A percentile compares a stretch with the other conserved stretches of the same genome.
Conservation (phyloP, 2,113 vertebrate species). For the Callipepla squamata region DNA sequence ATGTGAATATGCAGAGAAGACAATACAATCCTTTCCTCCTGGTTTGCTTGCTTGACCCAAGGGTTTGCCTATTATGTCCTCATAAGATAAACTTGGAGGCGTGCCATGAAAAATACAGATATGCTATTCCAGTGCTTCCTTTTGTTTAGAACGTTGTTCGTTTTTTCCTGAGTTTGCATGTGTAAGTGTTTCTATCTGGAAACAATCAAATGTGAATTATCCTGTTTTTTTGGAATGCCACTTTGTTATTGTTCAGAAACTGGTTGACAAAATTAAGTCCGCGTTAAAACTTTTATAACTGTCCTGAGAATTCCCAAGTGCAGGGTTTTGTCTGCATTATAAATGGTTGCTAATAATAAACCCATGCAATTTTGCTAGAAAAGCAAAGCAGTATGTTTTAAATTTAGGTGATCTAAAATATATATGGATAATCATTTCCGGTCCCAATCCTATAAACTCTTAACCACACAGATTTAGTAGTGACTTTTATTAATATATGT, state of each 20-base stretch:
- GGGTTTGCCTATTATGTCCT: slow-evolving; percentile 22
- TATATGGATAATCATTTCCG: background rate
- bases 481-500: background rate
- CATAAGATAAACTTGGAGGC: slow-evolving; percentile 27
- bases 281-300: slow-evolving; percentile 29
- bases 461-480: background rate
- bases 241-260: slow-evolving; percentile 57
- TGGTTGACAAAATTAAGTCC: slow-evolving; percentile 30
- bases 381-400: background rate
- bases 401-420: background rate
- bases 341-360: slow-evolving; percentile 32
- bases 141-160: slow-evolving; percentile 46
- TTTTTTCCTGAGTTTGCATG: slow-evolving; percentile 47
- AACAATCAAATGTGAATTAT: slow-evolving; percentile 71
- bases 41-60: background rate
- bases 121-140: slow-evolving; percentile 58
- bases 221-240: slow-evolving; percentile 49
- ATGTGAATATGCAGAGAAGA: slow-evolving; percentile 1
- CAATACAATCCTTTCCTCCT: slow-evolving; percentile 37
- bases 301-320: background rate
- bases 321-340: background rate
- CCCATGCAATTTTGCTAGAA: background rate
- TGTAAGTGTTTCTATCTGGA: slow-evolving; percentile 68
- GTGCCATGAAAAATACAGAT: slow-evolving; percentile 56
- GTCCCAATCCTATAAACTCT: background rate